Percentiles rank a stretch among this genome's conserved stretches.
phyloP scores from a whole-genome alignment of 1,140 invertebrate species.

The Lordiphosa mommai region DNA sequence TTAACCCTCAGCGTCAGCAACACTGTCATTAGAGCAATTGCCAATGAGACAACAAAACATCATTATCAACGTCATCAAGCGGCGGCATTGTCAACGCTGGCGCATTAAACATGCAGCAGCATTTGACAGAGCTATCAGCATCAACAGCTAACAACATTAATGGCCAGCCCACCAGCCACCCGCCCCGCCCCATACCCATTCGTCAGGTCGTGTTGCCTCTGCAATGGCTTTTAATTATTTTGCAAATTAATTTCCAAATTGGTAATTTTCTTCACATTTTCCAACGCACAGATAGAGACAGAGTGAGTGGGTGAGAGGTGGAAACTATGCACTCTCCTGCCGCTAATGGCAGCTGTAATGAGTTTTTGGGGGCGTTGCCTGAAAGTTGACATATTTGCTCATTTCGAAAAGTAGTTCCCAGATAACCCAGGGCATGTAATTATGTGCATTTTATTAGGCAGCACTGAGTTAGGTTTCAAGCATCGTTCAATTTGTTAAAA shows the following conservation, averaged over 20 bases:
- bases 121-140: constrained; percentile 75
- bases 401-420: constrained; percentile 22
- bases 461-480: no score
- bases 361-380: constrained; percentile 53
- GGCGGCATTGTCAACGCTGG: constrained; percentile 53
- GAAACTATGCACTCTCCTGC: background rate
- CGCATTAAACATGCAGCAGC: constrained; percentile 76
- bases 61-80: constrained; percentile 64
- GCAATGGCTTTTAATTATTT: constrained; percentile 76
- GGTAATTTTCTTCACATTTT: constrained; percentile 73
- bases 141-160: constrained; percentile 76
- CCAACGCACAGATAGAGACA: constrained; percentile 15
- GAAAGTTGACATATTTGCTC: constrained; percentile 46
- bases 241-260: constrained; percentile 77
- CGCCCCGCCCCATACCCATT: background rate
- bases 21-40: constrained; percentile 77
- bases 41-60: constrained; percentile 70
- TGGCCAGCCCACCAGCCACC: constrained; percentile 18
- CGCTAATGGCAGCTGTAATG: constrained; percentile 34
- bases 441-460: no score
- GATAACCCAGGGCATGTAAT: background rate
- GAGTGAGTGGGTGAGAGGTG: background rate
- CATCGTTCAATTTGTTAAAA: no score
- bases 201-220: constrained; percentile 20
- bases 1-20: constrained; percentile 34